phyloP scores from a whole-genome alignment of 2,113 vertebrate species.

The Columbina picui region DNA sequence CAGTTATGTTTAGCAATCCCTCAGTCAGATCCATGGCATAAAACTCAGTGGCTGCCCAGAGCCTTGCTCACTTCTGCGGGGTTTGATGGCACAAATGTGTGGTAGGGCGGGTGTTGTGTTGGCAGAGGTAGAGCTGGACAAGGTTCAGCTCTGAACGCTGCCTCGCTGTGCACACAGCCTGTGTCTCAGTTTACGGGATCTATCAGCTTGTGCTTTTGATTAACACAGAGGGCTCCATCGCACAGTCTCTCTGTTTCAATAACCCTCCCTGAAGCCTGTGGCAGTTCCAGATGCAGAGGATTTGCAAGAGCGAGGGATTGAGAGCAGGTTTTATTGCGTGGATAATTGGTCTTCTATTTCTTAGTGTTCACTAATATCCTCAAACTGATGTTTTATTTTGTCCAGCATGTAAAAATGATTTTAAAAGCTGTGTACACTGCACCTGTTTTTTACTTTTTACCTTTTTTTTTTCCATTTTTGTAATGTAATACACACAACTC shows the following conservation, averaged over 20 bases:
- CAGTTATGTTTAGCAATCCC: background rate
- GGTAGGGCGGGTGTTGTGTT: background rate
- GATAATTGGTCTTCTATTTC: background rate
- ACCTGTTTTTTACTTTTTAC: background rate
- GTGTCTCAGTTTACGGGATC: background rate
- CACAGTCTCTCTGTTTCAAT: background rate
- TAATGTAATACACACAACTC: conserved; percentile 51
- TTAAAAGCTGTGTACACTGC: conserved; percentile 24
- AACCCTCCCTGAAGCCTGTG: background rate
- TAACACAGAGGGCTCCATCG: background rate
- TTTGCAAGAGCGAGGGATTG: background rate
- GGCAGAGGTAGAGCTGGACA: background rate
- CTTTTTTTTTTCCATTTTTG: conserved; percentile 3
- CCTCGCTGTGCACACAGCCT: background rate
- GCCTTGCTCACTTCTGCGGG: background rate
- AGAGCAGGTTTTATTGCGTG: background rate
- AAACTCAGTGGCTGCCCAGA: background rate
- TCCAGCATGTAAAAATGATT: conserved; percentile 5
- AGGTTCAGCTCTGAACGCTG: background rate
- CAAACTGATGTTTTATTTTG: conserved; percentile 14
- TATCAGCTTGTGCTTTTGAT: background rate
- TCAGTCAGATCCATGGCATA: background rate
- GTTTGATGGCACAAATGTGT: background rate
- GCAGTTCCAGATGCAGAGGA: background rate
- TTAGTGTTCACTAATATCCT: background rate